These are phyloP conservation scores for Cantharis nigra DNA, from an alignment of 2,888 invertebrate species.

Conservation along the genomic window DNA sequence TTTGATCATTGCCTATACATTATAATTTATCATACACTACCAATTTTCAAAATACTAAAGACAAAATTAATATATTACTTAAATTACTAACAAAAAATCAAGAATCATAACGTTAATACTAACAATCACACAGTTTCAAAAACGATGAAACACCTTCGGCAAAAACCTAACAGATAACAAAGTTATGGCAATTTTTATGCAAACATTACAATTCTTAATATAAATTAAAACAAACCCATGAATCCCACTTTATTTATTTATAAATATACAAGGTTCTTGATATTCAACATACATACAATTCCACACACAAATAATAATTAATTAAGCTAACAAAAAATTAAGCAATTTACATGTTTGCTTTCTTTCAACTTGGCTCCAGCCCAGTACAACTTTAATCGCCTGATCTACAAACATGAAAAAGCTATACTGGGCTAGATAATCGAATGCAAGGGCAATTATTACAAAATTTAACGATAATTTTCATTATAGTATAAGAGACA, in stretches of 20 bases:
- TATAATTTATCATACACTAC: background rate
- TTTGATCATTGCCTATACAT: background rate
- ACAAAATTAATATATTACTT: background rate
- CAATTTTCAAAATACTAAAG: background rate
- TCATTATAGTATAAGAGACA: slow-evolving; percentile 35
- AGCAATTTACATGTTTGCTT: slow-evolving; percentile 21
- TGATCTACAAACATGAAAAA: slow-evolving; percentile 17
- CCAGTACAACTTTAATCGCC: slow-evolving; percentile 27
- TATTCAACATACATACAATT: slow-evolving; percentile 21
- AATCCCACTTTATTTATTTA: slow-evolving; percentile 18
- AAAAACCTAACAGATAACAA: background rate
- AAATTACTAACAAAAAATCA: background rate
- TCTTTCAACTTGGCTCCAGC: slow-evolving; percentile 19
- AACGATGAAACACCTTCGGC: background rate
- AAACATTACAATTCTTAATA: background rate
- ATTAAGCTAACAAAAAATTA: slow-evolving; percentile 17
- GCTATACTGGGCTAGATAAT: slow-evolving; percentile 30
- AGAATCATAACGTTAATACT: background rate
- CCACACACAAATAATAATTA: slow-evolving; percentile 11
- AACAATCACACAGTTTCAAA: background rate
- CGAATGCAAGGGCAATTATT: slow-evolving; percentile 25
- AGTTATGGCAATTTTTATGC: background rate
- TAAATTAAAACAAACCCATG: slow-evolving; percentile 1
- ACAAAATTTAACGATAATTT: slow-evolving; percentile 26
- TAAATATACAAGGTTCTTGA: slow-evolving; percentile 25